Evolutionary conservation across 37 sponge, comb jelly and placozoan genomes (phyloP), one percentile per base, ranked within the genome.

Genomic region (Theonella swinhoei): DNA sequence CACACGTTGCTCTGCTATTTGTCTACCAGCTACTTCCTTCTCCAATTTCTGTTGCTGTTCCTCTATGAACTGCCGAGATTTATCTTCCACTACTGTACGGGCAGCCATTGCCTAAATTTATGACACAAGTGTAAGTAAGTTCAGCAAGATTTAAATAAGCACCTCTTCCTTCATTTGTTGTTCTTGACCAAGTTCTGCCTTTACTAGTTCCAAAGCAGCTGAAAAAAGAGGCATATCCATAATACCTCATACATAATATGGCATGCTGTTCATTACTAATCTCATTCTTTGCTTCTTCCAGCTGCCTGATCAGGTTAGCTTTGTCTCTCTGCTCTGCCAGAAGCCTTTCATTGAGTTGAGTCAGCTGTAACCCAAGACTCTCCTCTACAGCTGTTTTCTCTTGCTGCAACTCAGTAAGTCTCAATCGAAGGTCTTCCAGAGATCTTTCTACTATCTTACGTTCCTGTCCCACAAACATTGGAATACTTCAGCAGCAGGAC

Each of bases 11-110:
- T 83, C 84, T 7, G 75, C 67, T 30, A 28, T 26, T 19, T 75
- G 64, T 74, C 71, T n/a, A 22, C 2, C 25, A 39, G 40, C 34
- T 32, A 5, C 69, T 33, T 7, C 69, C 32, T 36, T 32, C 41
- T 91, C 88, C 2, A 91, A 74, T 62, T 78, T 32, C 34, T 68
- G 42, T 1, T 78, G 73, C 79, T 91, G 87, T 5, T 72, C 37
- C 17, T 42, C 62, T 39, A 91, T 69, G 35, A 73, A 79, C 0
- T 42, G 23, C 34, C 72, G 76, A 0, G 74, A 82, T 54, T 86
- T 91, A 37, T 74, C 82, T 77, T 87, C 67, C 3, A 82, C 64
- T 33, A n/a, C 0, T 62, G 39, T 62, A 5, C 72, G 67, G 30
- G 43, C 74, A 30, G 68, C 69, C 4, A 83, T 41, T 33, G 85